These are phyloP conservation scores for Nezara viridula DNA, from an alignment of 2,888 invertebrate genomes.

Conservation along the genomic window DNA sequence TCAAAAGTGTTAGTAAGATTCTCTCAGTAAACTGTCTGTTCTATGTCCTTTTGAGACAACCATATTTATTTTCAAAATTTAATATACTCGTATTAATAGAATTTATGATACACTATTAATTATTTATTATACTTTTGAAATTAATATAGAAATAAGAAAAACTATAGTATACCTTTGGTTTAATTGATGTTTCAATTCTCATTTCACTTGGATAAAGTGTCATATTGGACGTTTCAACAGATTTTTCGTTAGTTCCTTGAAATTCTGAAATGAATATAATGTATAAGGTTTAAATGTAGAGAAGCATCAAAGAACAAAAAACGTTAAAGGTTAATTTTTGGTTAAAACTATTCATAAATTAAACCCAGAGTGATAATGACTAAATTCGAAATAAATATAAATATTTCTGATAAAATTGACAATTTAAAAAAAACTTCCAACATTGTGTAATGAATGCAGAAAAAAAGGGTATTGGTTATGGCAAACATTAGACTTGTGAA, in stretches of 20 bases:
- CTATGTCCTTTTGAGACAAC: background rate
- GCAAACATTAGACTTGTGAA: background rate
- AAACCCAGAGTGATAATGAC: background rate
- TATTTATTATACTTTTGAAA: background rate
- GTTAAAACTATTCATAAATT: background rate
- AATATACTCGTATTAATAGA: background rate
- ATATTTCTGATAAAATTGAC: background rate
- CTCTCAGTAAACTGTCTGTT: background rate
- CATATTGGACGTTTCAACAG: constrained; percentile 72
- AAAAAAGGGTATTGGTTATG: background rate
- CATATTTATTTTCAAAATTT: background rate
- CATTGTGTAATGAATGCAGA: background rate
- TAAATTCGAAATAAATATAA: background rate
- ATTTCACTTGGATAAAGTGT: constrained; percentile 64
- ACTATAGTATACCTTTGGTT: constrained; percentile 61
- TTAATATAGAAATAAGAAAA: background rate
- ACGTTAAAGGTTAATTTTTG: background rate
- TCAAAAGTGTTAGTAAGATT: too few relatives aligned
- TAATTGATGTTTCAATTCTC: constrained; percentile 60
- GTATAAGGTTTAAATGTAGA: background rate
- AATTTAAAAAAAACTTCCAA: background rate
- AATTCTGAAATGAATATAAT: constrained; percentile 68
- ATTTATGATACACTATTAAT: background rate
- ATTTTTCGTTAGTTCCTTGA: constrained; percentile 72
- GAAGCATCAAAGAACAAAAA: background rate